phyloP scores from a whole-genome alignment of 1,140 invertebrate species.

The Nomia melanderi region DNA sequence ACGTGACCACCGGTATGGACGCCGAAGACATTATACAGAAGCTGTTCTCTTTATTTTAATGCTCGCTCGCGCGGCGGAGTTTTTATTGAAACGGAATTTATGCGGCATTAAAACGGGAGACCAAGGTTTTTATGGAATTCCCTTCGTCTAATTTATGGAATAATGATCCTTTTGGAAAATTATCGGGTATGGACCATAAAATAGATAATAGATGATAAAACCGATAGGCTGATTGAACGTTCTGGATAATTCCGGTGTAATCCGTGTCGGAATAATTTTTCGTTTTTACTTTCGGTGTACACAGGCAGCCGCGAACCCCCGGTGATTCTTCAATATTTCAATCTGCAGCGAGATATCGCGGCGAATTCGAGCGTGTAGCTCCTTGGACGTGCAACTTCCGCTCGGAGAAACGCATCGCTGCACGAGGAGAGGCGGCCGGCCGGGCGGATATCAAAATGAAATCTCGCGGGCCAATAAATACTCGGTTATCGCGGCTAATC shows the following conservation, averaged over 20 bases:
- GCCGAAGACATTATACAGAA: neutral
- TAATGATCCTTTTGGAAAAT: no score
- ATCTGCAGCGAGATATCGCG: slow-evolving; percentile 15
- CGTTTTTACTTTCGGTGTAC: neutral
- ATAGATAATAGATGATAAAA: no score
- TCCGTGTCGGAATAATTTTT: neutral
- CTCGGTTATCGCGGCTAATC: slow-evolving; percentile 70
- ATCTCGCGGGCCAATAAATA: slow-evolving; percentile 76
- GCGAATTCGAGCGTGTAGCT: slow-evolving; percentile 13
- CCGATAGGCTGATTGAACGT: no score
- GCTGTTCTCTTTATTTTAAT: neutral
- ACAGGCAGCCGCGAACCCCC: neutral
- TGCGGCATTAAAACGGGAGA: neutral
- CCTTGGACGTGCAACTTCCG: slow-evolving; percentile 22
- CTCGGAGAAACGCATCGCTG: slow-evolving; percentile 16
- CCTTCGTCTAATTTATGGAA: neutral
- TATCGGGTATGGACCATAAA: no score
- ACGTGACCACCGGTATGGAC: no score
- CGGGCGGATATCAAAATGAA: slow-evolving; percentile 69
- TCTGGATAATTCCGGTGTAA: no score
- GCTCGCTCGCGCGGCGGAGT: neutral
- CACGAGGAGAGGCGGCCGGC: neutral
- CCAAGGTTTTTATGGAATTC: slow-evolving; percentile 2
- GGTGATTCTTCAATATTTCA: slow-evolving; percentile 23
- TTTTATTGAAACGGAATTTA: neutral